These are phyloP conservation scores for Manis crassicaudata DNA, from an alignment of 2,797 vertebrate genomes.

Conservation along the genomic window DNA sequence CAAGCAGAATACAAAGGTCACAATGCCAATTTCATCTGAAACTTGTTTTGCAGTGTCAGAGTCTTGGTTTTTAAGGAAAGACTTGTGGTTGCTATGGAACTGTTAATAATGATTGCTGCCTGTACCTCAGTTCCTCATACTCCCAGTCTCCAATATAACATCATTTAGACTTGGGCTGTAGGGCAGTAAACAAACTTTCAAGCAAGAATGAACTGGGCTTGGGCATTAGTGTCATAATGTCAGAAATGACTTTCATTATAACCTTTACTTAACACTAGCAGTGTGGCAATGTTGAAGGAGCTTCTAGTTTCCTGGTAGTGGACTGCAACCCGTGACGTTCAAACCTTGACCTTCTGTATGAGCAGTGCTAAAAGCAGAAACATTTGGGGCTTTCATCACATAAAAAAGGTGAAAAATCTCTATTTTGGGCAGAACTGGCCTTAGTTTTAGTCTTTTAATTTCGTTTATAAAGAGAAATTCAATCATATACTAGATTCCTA, in stretches of 20 bases:
- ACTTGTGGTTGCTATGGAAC: slow-evolving; percentile 78
- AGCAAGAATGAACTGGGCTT: slow-evolving; percentile 70
- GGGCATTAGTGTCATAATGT: slow-evolving; percentile 73
- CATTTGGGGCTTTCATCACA: not conserved
- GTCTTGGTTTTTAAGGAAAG: slow-evolving; percentile 64
- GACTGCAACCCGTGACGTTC: not conserved
- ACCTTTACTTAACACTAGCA: slow-evolving; percentile 59
- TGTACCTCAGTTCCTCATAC: slow-evolving; percentile 47
- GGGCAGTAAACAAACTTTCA: slow-evolving; percentile 75
- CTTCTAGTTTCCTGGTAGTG: not conserved
- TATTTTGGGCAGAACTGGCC: not conserved
- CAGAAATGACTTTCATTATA: slow-evolving; percentile 68
- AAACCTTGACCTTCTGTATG: not conserved
- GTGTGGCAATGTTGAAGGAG: not conserved
- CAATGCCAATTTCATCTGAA: slow-evolving; percentile 56
- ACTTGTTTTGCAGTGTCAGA: slow-evolving; percentile 52
- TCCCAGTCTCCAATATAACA: slow-evolving; percentile 63
- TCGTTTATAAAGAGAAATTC: slow-evolving; percentile 12
- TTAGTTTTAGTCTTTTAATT: slow-evolving; percentile 28
- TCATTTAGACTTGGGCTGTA: slow-evolving; percentile 66
- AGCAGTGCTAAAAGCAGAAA: not conserved
- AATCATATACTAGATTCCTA: not conserved
- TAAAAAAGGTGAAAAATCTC: not conserved
- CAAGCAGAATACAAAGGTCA: slow-evolving; percentile 56
- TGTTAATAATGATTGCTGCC: slow-evolving; percentile 73